These are phyloP conservation scores for Zingel zingel DNA, from an alignment of 2,113 vertebrate genomes.

Conservation along the genomic window DNA sequence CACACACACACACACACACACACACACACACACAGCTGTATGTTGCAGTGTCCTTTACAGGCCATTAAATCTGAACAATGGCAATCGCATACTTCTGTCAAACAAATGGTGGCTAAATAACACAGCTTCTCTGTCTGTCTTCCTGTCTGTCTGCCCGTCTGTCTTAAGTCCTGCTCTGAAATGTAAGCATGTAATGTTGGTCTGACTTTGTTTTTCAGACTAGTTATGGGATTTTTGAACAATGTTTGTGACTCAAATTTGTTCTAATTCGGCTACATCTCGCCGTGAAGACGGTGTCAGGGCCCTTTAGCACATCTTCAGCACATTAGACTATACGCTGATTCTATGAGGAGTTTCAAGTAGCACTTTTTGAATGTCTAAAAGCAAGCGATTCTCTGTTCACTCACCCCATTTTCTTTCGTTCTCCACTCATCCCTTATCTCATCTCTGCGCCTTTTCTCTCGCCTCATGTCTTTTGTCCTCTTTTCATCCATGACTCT, in stretches of 20 bases:
- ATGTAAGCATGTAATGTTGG: background rate
- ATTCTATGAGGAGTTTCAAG: constrained; percentile 52
- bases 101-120: constrained; percentile 74
- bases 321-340: constrained; percentile 50
- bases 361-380: constrained; percentile 60
- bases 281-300: constrained; percentile 12
- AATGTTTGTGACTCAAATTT: constrained; percentile 21
- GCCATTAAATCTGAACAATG: constrained; percentile 72
- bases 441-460: constrained; percentile 37
- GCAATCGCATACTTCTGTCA: constrained; percentile 63
- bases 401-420: constrained; percentile 27
- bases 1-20: constrained; percentile 21
- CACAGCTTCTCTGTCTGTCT: constrained; percentile 40
- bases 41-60: constrained; percentile 76
- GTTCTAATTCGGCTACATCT: constrained; percentile 39
- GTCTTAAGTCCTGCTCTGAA: constrained; percentile 29
- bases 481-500: constrained; percentile 41
- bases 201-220: constrained; percentile 29
- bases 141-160: constrained; percentile 29
- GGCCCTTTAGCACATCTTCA: constrained; percentile 40
- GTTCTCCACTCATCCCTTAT: constrained; percentile 37
- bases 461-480: constrained; percentile 29
- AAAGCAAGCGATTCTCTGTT: constrained; percentile 27
- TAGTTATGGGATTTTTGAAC: constrained; percentile 15
- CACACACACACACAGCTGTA: constrained; percentile 43